These are phyloP conservation scores for Prunella fulvescens DNA, from an alignment of 2,113 vertebrate species.

Conservation along the genomic window DNA sequence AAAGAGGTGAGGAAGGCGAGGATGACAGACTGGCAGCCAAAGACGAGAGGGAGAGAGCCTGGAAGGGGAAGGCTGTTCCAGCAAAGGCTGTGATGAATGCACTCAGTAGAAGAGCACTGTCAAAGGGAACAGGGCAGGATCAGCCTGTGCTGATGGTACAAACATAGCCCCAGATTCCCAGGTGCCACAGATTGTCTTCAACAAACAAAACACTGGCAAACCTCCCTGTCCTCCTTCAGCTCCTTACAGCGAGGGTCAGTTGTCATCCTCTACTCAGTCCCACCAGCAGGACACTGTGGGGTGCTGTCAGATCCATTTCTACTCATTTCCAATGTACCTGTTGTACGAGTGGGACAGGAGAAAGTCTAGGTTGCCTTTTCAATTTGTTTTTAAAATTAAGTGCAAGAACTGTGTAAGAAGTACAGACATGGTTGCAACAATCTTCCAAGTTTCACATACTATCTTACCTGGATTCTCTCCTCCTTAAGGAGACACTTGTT, in stretches of 20 bases:
- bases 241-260: neutral
- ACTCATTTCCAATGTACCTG: neutral
- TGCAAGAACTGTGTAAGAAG: neutral
- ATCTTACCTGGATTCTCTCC: neutral
- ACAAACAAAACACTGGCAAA: neutral
- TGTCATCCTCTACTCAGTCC: neutral
- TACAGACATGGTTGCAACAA: neutral
- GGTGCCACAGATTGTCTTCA: neutral
- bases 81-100: neutral
- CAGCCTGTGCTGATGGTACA: neutral
- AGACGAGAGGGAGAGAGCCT: neutral
- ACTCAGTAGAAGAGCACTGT: rapidly evolving
- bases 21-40: neutral
- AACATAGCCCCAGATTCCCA: neutral
- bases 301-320: neutral
- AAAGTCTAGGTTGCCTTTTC: neutral
- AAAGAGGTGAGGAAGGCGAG: neutral
- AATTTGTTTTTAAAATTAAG: neutral
- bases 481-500: neutral
- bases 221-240: neutral
- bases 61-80: neutral
- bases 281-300: neutral
- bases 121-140: neutral
- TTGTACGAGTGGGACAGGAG: neutral
- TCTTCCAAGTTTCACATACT: neutral